Base-by-base conservation (phyloP, 2,113 vertebrate species). In the Tricholaema leucomelas region DNA sequence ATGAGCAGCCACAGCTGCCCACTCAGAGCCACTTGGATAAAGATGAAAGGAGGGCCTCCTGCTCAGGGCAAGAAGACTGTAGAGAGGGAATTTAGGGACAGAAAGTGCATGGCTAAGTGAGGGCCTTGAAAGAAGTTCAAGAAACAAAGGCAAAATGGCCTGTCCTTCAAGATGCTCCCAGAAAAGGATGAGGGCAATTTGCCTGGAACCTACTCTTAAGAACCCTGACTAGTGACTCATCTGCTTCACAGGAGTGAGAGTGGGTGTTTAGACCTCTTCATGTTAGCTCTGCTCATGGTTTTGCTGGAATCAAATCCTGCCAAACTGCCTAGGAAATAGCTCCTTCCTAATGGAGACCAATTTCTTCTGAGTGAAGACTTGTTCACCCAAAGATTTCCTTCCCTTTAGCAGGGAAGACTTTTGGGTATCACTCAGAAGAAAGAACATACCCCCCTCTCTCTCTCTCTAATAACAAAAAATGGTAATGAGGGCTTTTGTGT, bases 41-140 rank as follows among this genome's bases (percentile, higher is more conserved):
- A 92, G 88, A 94, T 88, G 81, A 96, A 97, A 97, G 88, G 59
- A 90, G 75, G 75, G 55, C n/a, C 74, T 85, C 79, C 73, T 69
- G 86, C 31, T 70, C n/a, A 55, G 40, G 77, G 56, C 5, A 24
- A 91, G 79, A 85, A 30, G 42, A 76, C 10, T 36, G 33, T 28
- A 81, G 15, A 35, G 81, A 63, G 48, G 80, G 58, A 91, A 89
- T 70, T 1, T 71, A n/a, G 66, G 55, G 81, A 69, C 65, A 52
- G 50, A 88, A 96, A 83, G 55, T 35, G 52, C 11, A 78, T 9
- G 36, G 63, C 36, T 79, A 65, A 46, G 44, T 40, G 59, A 78
- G 24, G 28, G 40, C 46, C 67, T 56, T 67, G 35, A 85, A 78
- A 86, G 46, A 8, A 79, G 8, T 23, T 28, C 30, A 56, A 50